Evolutionary conservation across 2,113 vertebrate genomes (phyloP), one percentile per base, ranked within the genome.

Genomic region (Podilymbus podiceps): DNA sequence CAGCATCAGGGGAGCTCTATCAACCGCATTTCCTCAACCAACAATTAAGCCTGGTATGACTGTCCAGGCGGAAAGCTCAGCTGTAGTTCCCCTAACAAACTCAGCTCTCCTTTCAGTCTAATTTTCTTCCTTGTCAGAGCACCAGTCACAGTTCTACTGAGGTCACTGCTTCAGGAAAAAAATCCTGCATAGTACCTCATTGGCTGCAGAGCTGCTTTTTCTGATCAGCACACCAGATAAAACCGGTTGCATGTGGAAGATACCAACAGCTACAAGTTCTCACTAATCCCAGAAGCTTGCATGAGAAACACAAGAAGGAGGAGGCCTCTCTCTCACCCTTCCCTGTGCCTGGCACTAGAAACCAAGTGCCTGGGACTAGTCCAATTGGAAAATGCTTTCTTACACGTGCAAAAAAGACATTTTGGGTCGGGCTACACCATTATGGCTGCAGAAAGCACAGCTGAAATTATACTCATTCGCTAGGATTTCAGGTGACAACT

Each of bases 291-390:
- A 64, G 16, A 49, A 59, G 55, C 40, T 53, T 84, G 40, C 22
- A 15, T 0, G 2, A 66, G 35, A 42, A 79, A 69, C 12, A 6
- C 8, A 44, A 55, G 17, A 33, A 30, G 11, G 24, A 15, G 18
- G 4, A 60, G 30, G 24, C 8, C 17, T 56, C 33, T 44, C 28
- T 15, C 58, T 55, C 46, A 11, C 33, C 27, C 23, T 67, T 24
- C 33, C 19, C 35, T 30, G 20, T 35, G 25, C 22, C 33, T 11
- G 15, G 5, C 19, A 50, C 8, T 19, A 63, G 20, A 77, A 93
- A 66, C 6, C 24, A 52, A 35, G 15, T 1, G 8, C 16, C 4
- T 0, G 0, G 1, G 25, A n/a, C 33, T 23, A 52, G 12, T 8
- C 6, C 0, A 0, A 14, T 18, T 6, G 6, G 25, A 64, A 56